These are phyloP conservation scores for Ariopsis seemanni DNA, from an alignment of 2,113 vertebrate species.

Conservation along the genomic window DNA sequence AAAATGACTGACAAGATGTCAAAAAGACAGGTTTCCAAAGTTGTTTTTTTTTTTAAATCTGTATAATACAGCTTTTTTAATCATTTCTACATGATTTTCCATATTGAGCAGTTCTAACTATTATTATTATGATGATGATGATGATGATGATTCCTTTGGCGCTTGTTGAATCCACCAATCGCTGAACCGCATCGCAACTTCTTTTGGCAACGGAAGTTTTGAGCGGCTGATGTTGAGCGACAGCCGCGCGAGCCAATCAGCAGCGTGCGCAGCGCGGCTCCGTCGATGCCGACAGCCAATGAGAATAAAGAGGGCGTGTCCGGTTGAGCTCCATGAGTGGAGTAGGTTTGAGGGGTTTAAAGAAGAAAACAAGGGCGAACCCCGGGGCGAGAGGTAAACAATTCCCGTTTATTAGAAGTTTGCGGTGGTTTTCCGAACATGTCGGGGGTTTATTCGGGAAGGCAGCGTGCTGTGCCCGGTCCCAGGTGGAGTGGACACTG, in stretches of 20 bases:
- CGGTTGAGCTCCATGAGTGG: conserved; percentile 59
- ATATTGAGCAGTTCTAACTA: not conserved
- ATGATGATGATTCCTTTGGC: not conserved
- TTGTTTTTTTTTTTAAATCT: too few species aligned
- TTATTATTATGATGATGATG: not conserved
- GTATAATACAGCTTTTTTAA: too few species aligned
- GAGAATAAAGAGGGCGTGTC: conserved; percentile 52
- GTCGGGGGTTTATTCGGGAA: not conserved
- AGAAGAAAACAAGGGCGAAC: conserved; percentile 76
- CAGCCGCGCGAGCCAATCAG: conserved; percentile 62
- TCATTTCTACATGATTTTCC: too few species aligned
- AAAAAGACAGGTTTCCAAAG: too few species aligned
- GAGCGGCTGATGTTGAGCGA: conserved; percentile 67
- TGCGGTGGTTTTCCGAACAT: not conserved
- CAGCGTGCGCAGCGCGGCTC: conserved; percentile 52
- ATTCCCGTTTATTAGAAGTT: conserved; percentile 12
- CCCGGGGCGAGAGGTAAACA: conserved; percentile 67
- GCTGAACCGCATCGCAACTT: conserved; percentile 52
- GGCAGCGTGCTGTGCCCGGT: not conserved
- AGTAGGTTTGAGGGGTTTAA: conserved; percentile 75
- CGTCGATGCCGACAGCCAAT: conserved; percentile 48
- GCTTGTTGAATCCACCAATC: conserved; percentile 42
- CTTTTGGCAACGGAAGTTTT: conserved; percentile 77
- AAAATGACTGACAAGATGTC: too few species aligned
- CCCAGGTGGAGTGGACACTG: not conserved